Base-by-base conservation (phyloP, 1,140 invertebrate genomes). In the Procambarus virginalis region DNA sequence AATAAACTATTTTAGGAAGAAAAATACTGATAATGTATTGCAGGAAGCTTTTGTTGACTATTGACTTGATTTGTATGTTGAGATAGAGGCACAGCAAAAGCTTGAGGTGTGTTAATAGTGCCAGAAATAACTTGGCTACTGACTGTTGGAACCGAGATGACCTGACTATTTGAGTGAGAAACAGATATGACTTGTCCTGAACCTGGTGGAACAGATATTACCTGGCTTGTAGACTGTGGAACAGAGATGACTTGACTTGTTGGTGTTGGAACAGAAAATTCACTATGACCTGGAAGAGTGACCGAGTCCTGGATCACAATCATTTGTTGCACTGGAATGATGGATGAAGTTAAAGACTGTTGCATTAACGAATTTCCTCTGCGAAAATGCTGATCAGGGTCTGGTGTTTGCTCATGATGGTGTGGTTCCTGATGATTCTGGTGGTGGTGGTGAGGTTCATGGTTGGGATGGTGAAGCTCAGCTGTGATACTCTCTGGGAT, bases 261-360 rank as follows among this genome's bases (percentile, higher is more conserved):
- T 20, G 86, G 73, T 12, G 77, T 46, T 49, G 86, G 58, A 48
- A 88, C 60, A 22, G 86, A 73, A 73, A 88, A 88, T n/a, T 88
- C 77, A 20, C 78, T 49, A 82, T 88, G 86, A 9, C 77, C 79
- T 14, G 86, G 78, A 3, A 88, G 64, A 10, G 60, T 73, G 22
- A 88, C 86, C 20, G 86, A 81, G 46, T 88, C 86, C 49, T 88
- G 86, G 22, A 88, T 88, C 64, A 88, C 86, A 55, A 88, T 88
- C 86, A 88, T 88, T 78, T 88, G 86, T 9, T 88, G 86, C n/a
- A 88, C 77, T 2, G 86, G 86, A 51, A 88, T 88, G n/a, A 88
- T 80, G 60, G 86, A 81, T 10, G 78, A 81, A 5, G 85, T 22
- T 20, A 64, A 10, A 49, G 83, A 34, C 78, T 88, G 86, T 46